Evolutionary conservation across 2,888 invertebrate genomes (phyloP).

Genomic region (Ophion obscuratus): DNA sequence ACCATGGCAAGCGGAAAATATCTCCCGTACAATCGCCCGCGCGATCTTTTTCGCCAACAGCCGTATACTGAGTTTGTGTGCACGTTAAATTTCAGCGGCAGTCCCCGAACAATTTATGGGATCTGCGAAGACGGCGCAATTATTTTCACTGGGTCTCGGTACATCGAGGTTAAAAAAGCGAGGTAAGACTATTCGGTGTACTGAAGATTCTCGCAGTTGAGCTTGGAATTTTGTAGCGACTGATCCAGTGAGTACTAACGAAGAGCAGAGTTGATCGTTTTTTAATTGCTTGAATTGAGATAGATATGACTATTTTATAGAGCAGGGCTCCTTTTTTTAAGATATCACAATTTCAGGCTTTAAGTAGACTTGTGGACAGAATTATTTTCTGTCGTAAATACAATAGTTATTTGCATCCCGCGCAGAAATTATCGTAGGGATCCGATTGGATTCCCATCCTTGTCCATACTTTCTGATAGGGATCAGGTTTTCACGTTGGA

Average conservation of each 20-base stretch:
- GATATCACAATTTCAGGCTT: too few species aligned
- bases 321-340: neutral
- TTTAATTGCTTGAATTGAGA: neutral
- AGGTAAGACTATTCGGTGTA: neutral
- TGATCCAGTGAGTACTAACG: neutral
- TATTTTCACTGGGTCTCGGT: constrained; percentile 18
- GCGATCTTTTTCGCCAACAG: constrained; percentile 46
- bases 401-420: too few species aligned
- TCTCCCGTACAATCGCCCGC: constrained; percentile 45
- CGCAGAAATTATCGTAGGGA: too few species aligned
- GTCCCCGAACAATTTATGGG: neutral
- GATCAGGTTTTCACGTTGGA: too few species aligned
- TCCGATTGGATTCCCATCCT: too few species aligned
- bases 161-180: neutral
- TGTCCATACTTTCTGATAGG: too few species aligned
- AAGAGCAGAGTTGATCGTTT: neutral
- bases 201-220: neutral
- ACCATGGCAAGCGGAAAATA: constrained; percentile 39
- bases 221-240: neutral
- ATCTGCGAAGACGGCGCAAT: constrained; percentile 24
- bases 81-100: constrained; percentile 35
- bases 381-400: too few species aligned
- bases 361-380: too few species aligned
- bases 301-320: neutral
- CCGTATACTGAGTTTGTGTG: neutral